Evolutionary conservation across 2,888 invertebrate genomes (phyloP).

Genomic region (Tenthredo livida): DNA sequence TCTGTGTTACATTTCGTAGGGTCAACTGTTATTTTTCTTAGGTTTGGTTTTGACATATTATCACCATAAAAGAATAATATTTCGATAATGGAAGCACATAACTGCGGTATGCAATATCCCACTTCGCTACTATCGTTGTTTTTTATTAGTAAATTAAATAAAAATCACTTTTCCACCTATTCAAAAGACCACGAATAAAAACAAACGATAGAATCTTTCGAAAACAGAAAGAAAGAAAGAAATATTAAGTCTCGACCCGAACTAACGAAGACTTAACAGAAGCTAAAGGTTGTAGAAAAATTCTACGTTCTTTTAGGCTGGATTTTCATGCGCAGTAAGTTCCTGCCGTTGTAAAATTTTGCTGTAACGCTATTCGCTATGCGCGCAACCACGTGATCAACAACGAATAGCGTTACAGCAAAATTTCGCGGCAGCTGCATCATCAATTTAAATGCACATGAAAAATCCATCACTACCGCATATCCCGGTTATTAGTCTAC

Average conservation of each 20-base stretch:
- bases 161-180: neutral
- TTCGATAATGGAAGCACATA: conserved; percentile 75
- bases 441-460: too few species aligned
- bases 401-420: too few species aligned
- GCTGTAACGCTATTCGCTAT: too few species aligned
- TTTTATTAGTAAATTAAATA: neutral
- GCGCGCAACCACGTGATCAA: too few species aligned
- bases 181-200: neutral
- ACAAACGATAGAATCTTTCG: neutral
- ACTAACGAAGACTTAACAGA: neutral
- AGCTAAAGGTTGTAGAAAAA: neutral
- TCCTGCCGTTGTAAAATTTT: too few species aligned
- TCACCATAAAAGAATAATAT: conserved; percentile 76
- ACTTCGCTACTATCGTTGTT: conserved; percentile 45
- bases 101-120: conserved; percentile 70
- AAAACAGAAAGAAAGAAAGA: neutral
- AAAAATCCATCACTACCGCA: too few species aligned
- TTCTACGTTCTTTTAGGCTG: neutral
- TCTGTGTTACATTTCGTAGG: conserved; percentile 85
- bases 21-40: conserved; percentile 89
- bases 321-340: too few species aligned
- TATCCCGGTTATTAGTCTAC: neutral
- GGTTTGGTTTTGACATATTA: conserved; percentile 85
- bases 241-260: neutral
- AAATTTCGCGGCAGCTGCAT: too few species aligned